A percentile compares a stretch with the other conserved stretches of the same genome.
These are phyloP conservation scores for Typhlichthys eigenmanni DNA, from an alignment of 2,797 vertebrate genomes.

Conservation along the genomic window DNA sequence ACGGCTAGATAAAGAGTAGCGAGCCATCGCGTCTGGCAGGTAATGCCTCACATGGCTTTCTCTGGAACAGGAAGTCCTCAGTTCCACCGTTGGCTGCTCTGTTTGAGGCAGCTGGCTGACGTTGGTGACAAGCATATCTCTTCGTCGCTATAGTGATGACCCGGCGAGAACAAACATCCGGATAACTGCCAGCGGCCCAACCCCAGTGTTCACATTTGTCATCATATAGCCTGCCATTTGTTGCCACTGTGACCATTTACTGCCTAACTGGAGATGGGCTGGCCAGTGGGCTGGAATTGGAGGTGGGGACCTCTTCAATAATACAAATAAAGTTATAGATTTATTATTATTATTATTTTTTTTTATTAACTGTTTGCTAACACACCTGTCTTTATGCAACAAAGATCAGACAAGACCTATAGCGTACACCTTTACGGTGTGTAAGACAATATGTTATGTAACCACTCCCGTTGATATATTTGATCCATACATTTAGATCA, in stretches of 20 bases:
- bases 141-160: constrained; percentile 56
- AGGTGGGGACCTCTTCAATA: too few species aligned
- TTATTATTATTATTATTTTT: too few species aligned
- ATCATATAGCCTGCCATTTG: not conserved
- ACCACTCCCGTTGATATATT: too few species aligned
- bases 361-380: too few species aligned
- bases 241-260: constrained; percentile 9
- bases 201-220: constrained; percentile 17
- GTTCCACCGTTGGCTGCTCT: constrained; percentile 56
- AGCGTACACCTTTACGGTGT: too few species aligned
- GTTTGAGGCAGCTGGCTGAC: constrained; percentile 64
- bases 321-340: too few species aligned
- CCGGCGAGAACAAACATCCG: constrained; percentile 56
- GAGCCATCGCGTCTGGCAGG: not conserved
- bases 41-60: constrained; percentile 31
- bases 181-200: constrained; percentile 9
- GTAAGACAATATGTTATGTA: too few species aligned
- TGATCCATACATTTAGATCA: too few species aligned
- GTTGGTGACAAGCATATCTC: constrained; percentile 47
- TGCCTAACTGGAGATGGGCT: too few species aligned
- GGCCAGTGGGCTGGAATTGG: too few species aligned
- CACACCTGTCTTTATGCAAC: too few species aligned
- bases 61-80: constrained; percentile 73
- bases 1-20: not conserved
- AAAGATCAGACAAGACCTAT: too few species aligned